These are phyloP conservation scores for Rhogogaster chlorosoma DNA, from an alignment of 2,888 invertebrate genomes.

Conservation along the genomic window DNA sequence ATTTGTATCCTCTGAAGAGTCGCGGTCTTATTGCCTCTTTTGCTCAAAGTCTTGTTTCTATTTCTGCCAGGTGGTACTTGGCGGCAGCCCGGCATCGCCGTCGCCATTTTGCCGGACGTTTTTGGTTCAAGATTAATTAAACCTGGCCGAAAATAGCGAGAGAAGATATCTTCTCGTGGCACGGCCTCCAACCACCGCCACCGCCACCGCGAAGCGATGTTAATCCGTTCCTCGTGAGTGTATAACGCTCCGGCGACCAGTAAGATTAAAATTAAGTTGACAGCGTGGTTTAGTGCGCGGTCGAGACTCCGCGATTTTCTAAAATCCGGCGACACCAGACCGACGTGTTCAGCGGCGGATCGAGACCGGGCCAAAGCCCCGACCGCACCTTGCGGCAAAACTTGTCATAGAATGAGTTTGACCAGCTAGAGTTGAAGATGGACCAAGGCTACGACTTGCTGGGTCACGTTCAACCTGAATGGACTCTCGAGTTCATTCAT, in stretches of 20 bases:
- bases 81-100: constrained; percentile 55
- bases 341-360: neutral
- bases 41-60: constrained; percentile 65
- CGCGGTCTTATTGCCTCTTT: constrained; percentile 53
- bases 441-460: constrained; percentile 64
- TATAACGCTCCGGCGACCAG: constrained; percentile 38
- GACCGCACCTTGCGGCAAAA: constrained; percentile 29
- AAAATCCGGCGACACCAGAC: neutral
- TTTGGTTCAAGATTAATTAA: constrained; percentile 75
- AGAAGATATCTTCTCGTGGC: constrained; percentile 54
- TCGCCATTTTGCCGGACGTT: constrained; percentile 70
- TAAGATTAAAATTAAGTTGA: constrained; percentile 45
- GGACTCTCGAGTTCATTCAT: constrained; percentile 69
- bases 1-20: constrained; percentile 59
- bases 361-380: neutral
- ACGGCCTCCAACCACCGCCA: constrained; percentile 48
- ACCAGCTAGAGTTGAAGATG: constrained; percentile 59
- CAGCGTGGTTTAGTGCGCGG: constrained; percentile 43
- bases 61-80: constrained; percentile 72
- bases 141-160: constrained; percentile 72
- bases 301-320: neutral
- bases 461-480: constrained; percentile 71
- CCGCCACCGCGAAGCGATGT: constrained; percentile 58
- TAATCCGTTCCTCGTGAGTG: constrained; percentile 57
- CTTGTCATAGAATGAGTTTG: constrained; percentile 48